Base-by-base conservation (phyloP, 2,888 invertebrate genomes). In the Diadegma fenestrale region DNA sequence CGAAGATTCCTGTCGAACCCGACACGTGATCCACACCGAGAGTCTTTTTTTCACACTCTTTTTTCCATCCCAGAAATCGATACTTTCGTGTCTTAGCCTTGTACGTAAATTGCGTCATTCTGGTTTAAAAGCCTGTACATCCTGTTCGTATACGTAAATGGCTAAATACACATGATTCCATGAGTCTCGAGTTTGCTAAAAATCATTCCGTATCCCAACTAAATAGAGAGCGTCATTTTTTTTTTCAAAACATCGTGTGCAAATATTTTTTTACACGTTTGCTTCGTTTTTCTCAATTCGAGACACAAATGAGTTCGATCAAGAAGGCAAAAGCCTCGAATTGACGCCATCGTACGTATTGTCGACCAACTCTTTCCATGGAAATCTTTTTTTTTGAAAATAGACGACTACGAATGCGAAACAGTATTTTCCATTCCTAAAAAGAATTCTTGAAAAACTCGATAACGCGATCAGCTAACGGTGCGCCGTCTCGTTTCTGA, bases 61-160 rank as follows among this genome's bases (percentile, higher is more conserved):
- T 63, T 63, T 58, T 75, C 51, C 14, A 51, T 75, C 73, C 61
- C 48, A 71, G 80, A 76, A 75, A 84, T 83, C 83, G 83, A 83
- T 83, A 75, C 83, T 79, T 80, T 77, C 71, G 68, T 72, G 84
- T 61, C 48, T 71, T 30, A 73, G 75, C 83, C 83, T 78, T 68
- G 43, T 45, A 33, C 77, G 61, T 54, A 41, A 69, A 72, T 84
- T 84, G 71, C 80, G 80, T 84, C 80, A 80, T 77, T 77, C 77
- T 30, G 41, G 14, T 41, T 84, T 77, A 48, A 80, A 30, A 63
- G 54, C 66, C 37, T 61, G 45, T 12, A 22, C 80, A 48, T 84
- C 64, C 79, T 48, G 37, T 48, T 41, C 33, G 22, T 63, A 54
- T 64, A 63, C 41, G 22, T 64, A 30, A 54, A 54, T 17, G 4